Evolutionary conservation across 2,797 vertebrate species (phyloP).

Genomic region (Leptatherina wallacei): DNA sequence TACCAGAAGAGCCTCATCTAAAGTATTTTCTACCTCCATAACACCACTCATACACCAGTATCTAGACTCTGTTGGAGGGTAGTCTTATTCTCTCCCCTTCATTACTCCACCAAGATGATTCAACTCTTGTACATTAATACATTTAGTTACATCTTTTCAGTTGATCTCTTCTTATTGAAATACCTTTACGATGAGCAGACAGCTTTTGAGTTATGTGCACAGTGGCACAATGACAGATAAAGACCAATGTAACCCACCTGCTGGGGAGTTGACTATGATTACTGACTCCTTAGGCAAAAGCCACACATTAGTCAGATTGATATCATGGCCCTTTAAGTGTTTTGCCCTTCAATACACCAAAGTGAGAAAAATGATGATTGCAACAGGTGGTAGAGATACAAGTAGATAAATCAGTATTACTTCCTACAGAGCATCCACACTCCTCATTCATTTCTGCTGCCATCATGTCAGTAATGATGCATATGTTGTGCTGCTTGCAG

Average conservation of each 20-base stretch:
- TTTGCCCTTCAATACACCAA: constrained; percentile 15
- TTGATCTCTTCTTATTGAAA: no score
- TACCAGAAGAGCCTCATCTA: not conserved
- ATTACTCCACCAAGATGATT: no score
- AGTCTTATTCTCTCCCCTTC: no score
- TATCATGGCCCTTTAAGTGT: constrained; percentile 5
- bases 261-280: not conserved
- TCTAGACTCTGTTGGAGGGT: no score
- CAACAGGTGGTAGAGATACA: constrained; percentile 28
- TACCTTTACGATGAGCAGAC: not conserved
- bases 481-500: not conserved
- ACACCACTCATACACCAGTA: no score
- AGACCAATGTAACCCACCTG: constrained; percentile 12
- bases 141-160: no score
- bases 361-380: constrained; percentile 47
- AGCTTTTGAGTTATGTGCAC: not conserved
- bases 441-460: constrained; percentile 1
- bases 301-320: constrained; percentile 40
- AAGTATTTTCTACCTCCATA: not conserved
- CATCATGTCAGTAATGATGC: not conserved
- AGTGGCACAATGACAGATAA: not conserved
- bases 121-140: no score
- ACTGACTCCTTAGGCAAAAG: no score
- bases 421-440: not conserved
- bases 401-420: constrained; percentile 19